Conservation (phyloP, 2,888 invertebrate species). For the Brachylomia viminalis region DNA sequence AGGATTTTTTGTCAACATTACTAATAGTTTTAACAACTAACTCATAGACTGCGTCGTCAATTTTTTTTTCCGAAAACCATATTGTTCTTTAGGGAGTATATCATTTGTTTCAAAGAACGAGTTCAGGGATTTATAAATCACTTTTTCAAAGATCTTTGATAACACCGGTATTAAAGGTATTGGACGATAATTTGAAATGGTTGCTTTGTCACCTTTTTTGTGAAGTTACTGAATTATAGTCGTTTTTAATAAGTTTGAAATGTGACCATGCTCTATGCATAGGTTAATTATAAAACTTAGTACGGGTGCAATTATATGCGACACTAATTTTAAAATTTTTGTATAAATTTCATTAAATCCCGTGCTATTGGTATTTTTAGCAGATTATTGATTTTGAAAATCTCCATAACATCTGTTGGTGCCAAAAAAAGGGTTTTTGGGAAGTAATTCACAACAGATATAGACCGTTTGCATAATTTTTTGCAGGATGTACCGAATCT, state of each 20-base stretch:
- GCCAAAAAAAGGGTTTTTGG: slow-evolving; percentile 17
- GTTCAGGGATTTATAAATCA: neutral
- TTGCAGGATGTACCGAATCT: neutral
- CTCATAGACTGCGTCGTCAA: too few relatives aligned
- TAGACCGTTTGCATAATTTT: neutral
- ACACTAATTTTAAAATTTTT: neutral
- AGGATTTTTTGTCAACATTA: too few relatives aligned
- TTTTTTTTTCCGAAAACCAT: neutral
- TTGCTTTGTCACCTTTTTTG: neutral
- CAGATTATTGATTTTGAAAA: neutral
- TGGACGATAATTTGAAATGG: neutral
- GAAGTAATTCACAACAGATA: neutral
- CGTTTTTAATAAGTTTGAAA: neutral
- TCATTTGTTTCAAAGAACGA: too few relatives aligned
- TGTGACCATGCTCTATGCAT: neutral
- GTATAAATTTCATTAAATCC: slow-evolving; percentile 9
- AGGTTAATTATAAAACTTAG: too few relatives aligned
- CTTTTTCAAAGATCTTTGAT: neutral
- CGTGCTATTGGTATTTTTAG: slow-evolving; percentile 12
- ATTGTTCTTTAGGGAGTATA: neutral
- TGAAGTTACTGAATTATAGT: neutral
- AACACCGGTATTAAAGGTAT: neutral
- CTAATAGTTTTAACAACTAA: too few relatives aligned
- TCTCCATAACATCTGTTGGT: slow-evolving; percentile 3
- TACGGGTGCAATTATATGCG: slow-evolving; percentile 1